Base-by-base conservation (phyloP, 2,113 vertebrate genomes). In the Corythoichthys intestinalis region DNA sequence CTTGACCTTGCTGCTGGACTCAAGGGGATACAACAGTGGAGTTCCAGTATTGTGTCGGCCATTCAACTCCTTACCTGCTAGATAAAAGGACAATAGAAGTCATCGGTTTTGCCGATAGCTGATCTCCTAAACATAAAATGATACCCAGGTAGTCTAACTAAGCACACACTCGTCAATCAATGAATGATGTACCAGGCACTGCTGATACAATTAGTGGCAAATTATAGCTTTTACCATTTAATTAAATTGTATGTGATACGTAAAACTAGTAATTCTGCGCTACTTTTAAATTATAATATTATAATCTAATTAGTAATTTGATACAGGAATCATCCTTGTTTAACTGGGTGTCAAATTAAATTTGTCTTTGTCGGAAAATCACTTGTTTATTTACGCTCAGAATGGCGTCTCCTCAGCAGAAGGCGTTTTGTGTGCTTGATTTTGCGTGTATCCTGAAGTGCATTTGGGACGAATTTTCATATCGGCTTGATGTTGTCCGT, bases 1-100 rank as follows among this genome's bases (percentile, higher is more conserved):
- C 74, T 85, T 84, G 79, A 86, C 80, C 77, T 81, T 83, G 71
- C 44, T 57, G 59, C 60, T 73, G 54, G 41, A 63, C 73, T 65
- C 78, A 4, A 2, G 73, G 75, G 76, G 69, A 71, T 1, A 8
- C 14, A 62, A 54, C 57, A 71, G 52, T 58, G 0, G 53, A 71
- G 62, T 62, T 79, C 65, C 57, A 67, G 54, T 69, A 66, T 73
- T 17, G 39, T 72, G 58, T 28, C 7, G 28, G 0, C 57, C 66
- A 65, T 77, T 69, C 64, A 48, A 7, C 59, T 12, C 1, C 39
- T 20, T 63, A 63, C 41, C 35, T 68, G 41, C 65, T 41, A 15
- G 38, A 52, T 66, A 70, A 69, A 68, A 38, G 65, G n/a, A 67
- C 54, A 13, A 71, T 6, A 60, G 13, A 66, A 20, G 74, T 68